Percentiles rank a stretch among this genome's conserved stretches.
Evolutionary conservation across 2,113 vertebrate species (phyloP).

Genomic region (Rhinolophus sinicus): DNA sequence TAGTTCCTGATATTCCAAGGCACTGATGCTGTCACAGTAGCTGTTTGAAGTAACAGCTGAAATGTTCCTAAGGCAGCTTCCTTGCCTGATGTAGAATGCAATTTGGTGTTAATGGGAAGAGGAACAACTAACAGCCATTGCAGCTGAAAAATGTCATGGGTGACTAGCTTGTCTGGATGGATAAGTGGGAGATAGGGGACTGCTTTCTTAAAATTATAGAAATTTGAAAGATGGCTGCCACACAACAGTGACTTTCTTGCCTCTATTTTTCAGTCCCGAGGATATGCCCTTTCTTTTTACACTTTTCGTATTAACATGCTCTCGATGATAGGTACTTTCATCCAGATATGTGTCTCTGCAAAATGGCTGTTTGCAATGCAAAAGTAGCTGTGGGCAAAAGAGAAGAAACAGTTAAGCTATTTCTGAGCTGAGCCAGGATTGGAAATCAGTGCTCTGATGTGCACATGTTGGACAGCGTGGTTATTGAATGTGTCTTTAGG

Average conservation of each 20-base stretch:
- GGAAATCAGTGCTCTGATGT: neutral
- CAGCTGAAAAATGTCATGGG: neutral
- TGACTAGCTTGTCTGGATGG: neutral
- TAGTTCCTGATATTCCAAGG: neutral
- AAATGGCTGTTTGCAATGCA: neutral
- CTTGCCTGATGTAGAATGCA: constrained; percentile 6
- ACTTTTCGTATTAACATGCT: neutral
- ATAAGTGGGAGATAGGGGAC: neutral
- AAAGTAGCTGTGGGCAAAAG: neutral
- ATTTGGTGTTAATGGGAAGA: neutral
- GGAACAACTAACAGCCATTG: neutral
- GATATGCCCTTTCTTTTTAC: neutral
- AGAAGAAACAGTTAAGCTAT: neutral
- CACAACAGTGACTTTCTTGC: neutral
- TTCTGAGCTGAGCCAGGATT: neutral
- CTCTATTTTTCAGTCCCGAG: neutral
- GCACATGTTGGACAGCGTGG: neutral
- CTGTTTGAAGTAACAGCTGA: neutral
- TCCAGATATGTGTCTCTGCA: neutral
- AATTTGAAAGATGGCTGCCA: neutral
- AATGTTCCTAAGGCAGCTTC: neutral
- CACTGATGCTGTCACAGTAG: fast-evolving
- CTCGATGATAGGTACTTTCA: neutral
- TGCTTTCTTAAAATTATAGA: neutral
- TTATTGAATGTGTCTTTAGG: constrained; percentile 27